phyloP scores from a whole-genome alignment of 2,113 vertebrate genomes.

The Glaucidium brasilianum region DNA sequence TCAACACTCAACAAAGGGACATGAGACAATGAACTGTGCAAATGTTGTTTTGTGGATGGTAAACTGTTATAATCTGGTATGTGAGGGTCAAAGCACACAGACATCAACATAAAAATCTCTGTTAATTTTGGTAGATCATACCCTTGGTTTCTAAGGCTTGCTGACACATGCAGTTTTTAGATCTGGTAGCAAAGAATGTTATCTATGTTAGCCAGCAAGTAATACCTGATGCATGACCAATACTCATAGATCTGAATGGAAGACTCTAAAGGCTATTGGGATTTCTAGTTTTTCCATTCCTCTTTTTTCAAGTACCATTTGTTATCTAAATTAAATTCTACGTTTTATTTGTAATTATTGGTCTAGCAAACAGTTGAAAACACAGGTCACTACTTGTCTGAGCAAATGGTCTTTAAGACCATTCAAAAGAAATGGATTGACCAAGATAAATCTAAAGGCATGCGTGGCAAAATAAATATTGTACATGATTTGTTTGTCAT shows the following conservation, averaged over 20 bases:
- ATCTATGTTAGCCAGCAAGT: neutral
- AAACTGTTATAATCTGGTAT: neutral
- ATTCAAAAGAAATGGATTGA: neutral
- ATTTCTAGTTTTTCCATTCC: neutral
- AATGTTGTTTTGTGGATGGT: neutral
- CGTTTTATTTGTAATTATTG: neutral
- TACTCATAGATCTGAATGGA: neutral
- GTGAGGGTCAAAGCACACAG: neutral
- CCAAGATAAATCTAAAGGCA: neutral
- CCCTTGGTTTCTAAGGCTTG: neutral
- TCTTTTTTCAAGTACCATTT: neutral
- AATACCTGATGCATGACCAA: neutral
- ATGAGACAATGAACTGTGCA: neutral
- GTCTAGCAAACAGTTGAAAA: neutral
- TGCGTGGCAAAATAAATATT: neutral
- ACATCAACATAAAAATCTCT: neutral
- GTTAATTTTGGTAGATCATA: neutral
- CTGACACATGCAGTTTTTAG: neutral
- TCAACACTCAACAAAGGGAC: neutral
- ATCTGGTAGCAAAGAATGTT: neutral
- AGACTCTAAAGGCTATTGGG: neutral
- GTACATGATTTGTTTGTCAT: neutral
- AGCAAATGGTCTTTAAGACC: neutral
- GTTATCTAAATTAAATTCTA: neutral
- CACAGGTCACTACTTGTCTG: neutral